Conservation (phyloP, 1,140 invertebrate genomes). For the Nixonia krombeini region DNA sequence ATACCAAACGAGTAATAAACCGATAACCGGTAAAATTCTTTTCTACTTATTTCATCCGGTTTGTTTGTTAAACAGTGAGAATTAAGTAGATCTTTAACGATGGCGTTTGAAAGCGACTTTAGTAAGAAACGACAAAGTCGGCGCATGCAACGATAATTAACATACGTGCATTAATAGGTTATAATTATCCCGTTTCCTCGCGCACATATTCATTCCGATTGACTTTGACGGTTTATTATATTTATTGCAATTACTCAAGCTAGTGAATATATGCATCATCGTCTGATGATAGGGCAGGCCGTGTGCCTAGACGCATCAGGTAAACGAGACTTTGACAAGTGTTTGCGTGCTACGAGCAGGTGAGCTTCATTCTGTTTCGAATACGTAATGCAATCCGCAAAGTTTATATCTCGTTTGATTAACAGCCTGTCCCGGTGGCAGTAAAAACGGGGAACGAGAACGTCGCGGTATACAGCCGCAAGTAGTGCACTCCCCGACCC, state of each 20-base stretch:
- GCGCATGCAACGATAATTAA: no score
- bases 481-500: conserved; percentile 15
- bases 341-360: conserved; percentile 22
- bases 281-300: conserved; percentile 16
- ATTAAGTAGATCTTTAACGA: no score
- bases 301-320: conserved; percentile 20
- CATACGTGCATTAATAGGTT: no score
- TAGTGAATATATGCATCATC: conserved; percentile 20
- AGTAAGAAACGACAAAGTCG: no score
- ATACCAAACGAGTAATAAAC: no score
- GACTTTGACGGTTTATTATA: background rate
- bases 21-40: no score
- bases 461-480: conserved; percentile 9
- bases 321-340: conserved; percentile 16
- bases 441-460: conserved; percentile 34
- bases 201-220: background rate
- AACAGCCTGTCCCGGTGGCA: conserved; percentile 29
- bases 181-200: no score
- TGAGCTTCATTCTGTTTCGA: conserved; percentile 22
- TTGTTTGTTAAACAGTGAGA: no score
- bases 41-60: no score
- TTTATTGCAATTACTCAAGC: conserved; percentile 5
- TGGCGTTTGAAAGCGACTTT: background rate
- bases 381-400: conserved; percentile 33
- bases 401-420: conserved; percentile 37